Conservation (phyloP, 1,140 invertebrate genomes). For the Tribolium castaneum region DNA sequence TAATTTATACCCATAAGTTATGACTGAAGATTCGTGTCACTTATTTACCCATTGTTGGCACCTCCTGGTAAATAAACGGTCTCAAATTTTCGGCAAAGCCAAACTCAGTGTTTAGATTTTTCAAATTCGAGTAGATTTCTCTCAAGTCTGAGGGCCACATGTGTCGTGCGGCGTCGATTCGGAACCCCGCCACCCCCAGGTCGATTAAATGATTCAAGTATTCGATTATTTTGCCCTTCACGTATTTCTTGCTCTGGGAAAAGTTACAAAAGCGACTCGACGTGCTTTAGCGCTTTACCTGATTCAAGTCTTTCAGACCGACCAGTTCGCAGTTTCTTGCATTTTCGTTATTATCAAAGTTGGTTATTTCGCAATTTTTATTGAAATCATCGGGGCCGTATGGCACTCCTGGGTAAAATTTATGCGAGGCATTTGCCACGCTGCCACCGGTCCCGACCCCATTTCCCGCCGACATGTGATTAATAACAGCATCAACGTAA, state of each 20-base stretch:
- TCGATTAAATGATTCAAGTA: slow-evolving; percentile 80
- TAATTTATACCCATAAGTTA: too few species aligned
- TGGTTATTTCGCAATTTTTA: slow-evolving; percentile 65
- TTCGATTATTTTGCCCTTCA: slow-evolving; percentile 72
- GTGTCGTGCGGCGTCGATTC: slow-evolving; percentile 77
- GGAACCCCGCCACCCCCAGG: slow-evolving; percentile 84
- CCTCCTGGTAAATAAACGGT: slow-evolving; percentile 83
- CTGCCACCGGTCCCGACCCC: slow-evolving; percentile 73
- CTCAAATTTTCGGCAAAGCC: slow-evolving; percentile 69
- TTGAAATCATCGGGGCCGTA: slow-evolving; percentile 71
- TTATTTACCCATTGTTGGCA: slow-evolving; percentile 76
- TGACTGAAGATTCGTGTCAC: background rate
- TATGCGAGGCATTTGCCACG: slow-evolving; percentile 65
- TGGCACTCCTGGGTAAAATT: slow-evolving; percentile 70
- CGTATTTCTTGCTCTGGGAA: slow-evolving; percentile 69
- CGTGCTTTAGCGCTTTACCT: slow-evolving; percentile 54
- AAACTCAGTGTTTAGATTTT: slow-evolving; percentile 70
- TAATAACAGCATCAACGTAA: slow-evolving; percentile 87
- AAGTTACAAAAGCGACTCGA: background rate
- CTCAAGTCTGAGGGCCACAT: slow-evolving; percentile 81
- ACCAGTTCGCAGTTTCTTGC: slow-evolving; percentile 80
- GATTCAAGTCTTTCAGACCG: slow-evolving; percentile 80
- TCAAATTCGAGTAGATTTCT: slow-evolving; percentile 70
- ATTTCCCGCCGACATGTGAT: slow-evolving; percentile 84
- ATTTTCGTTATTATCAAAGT: slow-evolving; percentile 66